These are phyloP conservation scores for Sinocyclocheilus anophthalmus DNA, from an alignment of 2,113 vertebrate genomes.

Conservation along the genomic window DNA sequence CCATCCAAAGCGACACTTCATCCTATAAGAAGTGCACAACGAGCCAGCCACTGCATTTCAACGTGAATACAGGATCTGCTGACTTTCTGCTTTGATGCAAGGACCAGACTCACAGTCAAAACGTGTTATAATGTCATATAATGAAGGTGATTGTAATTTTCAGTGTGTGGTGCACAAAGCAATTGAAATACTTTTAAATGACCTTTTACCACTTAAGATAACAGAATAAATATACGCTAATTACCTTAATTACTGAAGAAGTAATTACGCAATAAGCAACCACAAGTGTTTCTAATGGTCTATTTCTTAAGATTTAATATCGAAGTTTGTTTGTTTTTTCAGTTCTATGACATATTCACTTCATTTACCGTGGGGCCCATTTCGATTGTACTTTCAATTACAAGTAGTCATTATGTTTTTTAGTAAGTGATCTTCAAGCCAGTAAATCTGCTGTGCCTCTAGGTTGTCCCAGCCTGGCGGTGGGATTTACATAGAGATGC, in stretches of 20 bases:
- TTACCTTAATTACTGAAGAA: not conserved
- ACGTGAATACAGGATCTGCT: not conserved
- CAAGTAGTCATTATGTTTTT: slow-evolving; percentile 37
- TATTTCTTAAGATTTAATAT: not conserved
- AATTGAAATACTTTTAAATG: not conserved
- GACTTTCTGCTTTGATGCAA: not conserved
- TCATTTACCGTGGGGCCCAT: not conserved
- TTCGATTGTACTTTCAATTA: slow-evolving; percentile 39
- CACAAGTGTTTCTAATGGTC: not conserved
- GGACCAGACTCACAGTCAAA: slow-evolving; percentile 3
- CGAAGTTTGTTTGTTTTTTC: not conserved
- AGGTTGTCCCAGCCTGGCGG: not conserved
- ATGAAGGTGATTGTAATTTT: not conserved
- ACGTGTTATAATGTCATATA: not conserved
- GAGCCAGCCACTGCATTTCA: not conserved
- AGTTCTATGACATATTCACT: not conserved
- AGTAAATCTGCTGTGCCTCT: slow-evolving; percentile 16
- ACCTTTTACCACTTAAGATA: slow-evolving; percentile 15
- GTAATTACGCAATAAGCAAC: not conserved
- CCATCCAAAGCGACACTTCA: slow-evolving; percentile 12
- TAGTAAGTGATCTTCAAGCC: slow-evolving; percentile 30
- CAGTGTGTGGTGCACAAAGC: not conserved
- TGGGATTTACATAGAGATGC: not conserved
- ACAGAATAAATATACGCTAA: slow-evolving; percentile 33
- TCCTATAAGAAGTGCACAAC: not conserved